A percentile compares a stretch with the other conserved stretches of the same genome.
phyloP scores from a whole-genome alignment of 2,797 vertebrate species.

The Helostoma temminkii region DNA sequence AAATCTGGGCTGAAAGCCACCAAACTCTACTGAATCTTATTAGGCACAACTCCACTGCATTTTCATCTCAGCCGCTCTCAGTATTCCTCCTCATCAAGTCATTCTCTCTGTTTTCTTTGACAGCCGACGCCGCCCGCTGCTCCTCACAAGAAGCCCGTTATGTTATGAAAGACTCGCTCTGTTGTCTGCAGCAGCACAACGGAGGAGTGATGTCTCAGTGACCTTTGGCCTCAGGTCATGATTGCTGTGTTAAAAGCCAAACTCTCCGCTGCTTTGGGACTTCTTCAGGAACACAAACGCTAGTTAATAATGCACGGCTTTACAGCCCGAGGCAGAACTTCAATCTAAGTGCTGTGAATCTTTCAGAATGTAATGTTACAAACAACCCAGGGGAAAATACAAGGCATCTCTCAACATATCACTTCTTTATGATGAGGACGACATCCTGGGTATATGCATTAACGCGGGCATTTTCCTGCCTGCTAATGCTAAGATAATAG shows the following conservation, averaged over 20 bases:
- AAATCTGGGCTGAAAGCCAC: not conserved
- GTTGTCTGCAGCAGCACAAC: constrained; percentile 37
- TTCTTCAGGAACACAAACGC: constrained; percentile 49
- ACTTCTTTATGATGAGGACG: constrained; percentile 37
- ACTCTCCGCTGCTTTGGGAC: constrained; percentile 40
- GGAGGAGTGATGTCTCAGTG: constrained; percentile 35
- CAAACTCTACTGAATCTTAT: not conserved
- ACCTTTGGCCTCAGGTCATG: constrained; percentile 56
- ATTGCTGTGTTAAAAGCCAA: constrained; percentile 67
- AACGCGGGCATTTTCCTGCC: constrained; percentile 59
- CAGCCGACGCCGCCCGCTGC: constrained; percentile 6
- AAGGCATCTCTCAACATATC: constrained; percentile 42
- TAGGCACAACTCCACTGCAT: not conserved
- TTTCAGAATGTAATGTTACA: constrained; percentile 58
- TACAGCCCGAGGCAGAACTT: constrained; percentile 14
- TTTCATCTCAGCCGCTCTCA: constrained; percentile 16
- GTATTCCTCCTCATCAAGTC: constrained; percentile 22
- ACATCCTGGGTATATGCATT: constrained; percentile 63
- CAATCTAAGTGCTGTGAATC: constrained; percentile 55
- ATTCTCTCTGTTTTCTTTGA: constrained; percentile 33
- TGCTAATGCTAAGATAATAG: constrained; percentile 36
- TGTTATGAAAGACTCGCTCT: constrained; percentile 36
- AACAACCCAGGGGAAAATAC: constrained; percentile 44
- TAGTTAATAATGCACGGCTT: constrained; percentile 66
- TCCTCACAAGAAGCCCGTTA: constrained; percentile 34